Conservation (phyloP, 1,140 invertebrate species). For the Carposina sasakii region DNA sequence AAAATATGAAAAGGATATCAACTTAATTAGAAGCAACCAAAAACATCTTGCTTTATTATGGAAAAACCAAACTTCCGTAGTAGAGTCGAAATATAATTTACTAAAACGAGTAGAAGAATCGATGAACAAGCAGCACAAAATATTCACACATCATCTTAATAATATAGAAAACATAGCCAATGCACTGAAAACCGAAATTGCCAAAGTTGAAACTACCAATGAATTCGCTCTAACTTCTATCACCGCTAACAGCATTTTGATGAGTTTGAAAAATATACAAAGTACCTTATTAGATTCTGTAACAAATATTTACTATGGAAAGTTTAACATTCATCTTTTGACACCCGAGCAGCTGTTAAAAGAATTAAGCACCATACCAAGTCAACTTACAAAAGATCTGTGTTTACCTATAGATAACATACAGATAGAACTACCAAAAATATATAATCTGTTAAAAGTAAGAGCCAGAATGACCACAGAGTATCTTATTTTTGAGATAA, state of each 20-base stretch:
- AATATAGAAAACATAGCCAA: background rate
- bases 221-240: slow-evolving; percentile 12
- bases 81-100: slow-evolving; percentile 11
- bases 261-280: slow-evolving; percentile 15
- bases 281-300: slow-evolving; percentile 13
- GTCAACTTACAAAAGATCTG: slow-evolving; percentile 15
- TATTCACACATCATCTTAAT: slow-evolving; percentile 11
- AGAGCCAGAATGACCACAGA: background rate
- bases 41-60: slow-evolving; percentile 11
- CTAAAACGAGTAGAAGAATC: slow-evolving; percentile 11
- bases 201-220: slow-evolving; percentile 9
- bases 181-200: background rate
- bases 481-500: background rate
- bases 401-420: slow-evolving; percentile 14
- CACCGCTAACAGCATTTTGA: slow-evolving; percentile 15
- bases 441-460: background rate
- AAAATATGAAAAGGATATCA: slow-evolving; percentile 14
- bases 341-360: slow-evolving; percentile 15
- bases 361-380: slow-evolving; percentile 12
- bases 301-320: slow-evolving; percentile 19
- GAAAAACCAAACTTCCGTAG: slow-evolving; percentile 11
- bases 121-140: slow-evolving; percentile 12
- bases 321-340: slow-evolving; percentile 17
- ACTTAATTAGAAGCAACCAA: slow-evolving; percentile 9
- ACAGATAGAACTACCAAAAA: background rate